Percentiles rank a stretch among this genome's conserved stretches.
These are phyloP conservation scores for Cyprinodon brontotheroides DNA, from an alignment of 2,113 vertebrate species.

Conservation along the genomic window DNA sequence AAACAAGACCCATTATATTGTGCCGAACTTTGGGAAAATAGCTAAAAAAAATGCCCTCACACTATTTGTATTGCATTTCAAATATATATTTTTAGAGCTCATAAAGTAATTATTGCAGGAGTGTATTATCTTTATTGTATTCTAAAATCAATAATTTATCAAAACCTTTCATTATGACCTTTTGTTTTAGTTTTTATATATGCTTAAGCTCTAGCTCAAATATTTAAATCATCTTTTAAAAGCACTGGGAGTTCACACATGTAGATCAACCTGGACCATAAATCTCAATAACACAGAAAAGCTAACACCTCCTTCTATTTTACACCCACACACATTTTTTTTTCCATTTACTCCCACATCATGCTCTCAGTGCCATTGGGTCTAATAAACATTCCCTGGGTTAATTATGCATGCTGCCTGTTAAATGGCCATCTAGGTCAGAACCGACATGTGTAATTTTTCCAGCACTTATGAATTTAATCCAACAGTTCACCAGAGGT, in stretches of 20 bases:
- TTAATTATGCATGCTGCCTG: constrained; percentile 61
- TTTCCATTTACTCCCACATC: constrained; percentile 7
- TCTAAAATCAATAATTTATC: neutral
- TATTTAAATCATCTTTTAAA: neutral
- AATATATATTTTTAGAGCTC: no score
- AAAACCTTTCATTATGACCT: no score
- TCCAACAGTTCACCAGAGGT: constrained; percentile 60
- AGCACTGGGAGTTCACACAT: neutral
- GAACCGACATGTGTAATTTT: constrained; percentile 64
- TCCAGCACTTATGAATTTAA: constrained; percentile 57
- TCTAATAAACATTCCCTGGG: constrained; percentile 54
- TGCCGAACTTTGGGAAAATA: no score
- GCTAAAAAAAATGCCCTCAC: no score
- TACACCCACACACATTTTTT: constrained; percentile 3
- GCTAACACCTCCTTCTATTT: neutral
- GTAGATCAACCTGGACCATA: neutral
- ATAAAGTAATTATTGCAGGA: neutral
- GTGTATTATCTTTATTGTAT: neutral
- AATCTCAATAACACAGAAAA: constrained; percentile 12
- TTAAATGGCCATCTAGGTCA: constrained; percentile 56
- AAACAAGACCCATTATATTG: no score
- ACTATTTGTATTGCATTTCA: no score
- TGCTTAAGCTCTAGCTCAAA: neutral
- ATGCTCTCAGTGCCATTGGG: constrained; percentile 29
- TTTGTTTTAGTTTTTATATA: neutral